Evolutionary conservation across 2,797 vertebrate genomes (phyloP).

Genomic region (Chelidonichthys spinosus): DNA sequence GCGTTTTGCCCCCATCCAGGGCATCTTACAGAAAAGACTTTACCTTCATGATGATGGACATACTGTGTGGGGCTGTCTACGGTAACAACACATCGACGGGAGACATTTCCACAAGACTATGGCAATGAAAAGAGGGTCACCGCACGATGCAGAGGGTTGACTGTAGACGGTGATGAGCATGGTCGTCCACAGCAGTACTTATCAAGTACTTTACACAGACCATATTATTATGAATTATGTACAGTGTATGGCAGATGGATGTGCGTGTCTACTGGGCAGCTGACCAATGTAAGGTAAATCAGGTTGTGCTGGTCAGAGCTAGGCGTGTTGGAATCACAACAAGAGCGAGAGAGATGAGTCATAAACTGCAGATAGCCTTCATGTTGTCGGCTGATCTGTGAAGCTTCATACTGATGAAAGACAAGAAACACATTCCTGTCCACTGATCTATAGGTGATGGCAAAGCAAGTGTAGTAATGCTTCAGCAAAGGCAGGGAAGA

Average conservation of each 20-base stretch:
- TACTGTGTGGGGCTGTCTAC: constrained; percentile 63
- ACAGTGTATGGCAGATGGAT: constrained; percentile 22
- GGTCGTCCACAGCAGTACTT: constrained; percentile 49
- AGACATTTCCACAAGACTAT: constrained; percentile 80
- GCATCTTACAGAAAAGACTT: constrained; percentile 75
- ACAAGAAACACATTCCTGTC: not conserved
- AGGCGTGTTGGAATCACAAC: not conserved
- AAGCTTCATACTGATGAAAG: not conserved
- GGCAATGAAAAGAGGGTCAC: constrained; percentile 70
- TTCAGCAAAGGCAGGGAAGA: no score
- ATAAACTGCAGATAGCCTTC: not conserved
- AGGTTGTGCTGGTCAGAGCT: not conserved
- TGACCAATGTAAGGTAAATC: not conserved
- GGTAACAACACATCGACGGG: constrained; percentile 67
- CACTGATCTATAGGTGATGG: no score
- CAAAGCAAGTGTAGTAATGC: no score
- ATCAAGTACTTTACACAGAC: constrained; percentile 32
- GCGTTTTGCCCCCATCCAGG: constrained; percentile 62
- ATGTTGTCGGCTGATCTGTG: constrained; percentile 1
- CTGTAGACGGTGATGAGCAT: constrained; percentile 68
- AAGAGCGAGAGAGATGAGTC: not conserved
- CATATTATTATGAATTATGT: constrained; percentile 1
- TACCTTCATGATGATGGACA: constrained; percentile 70
- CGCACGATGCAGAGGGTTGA: constrained; percentile 68
- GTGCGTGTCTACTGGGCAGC: constrained; percentile 14